Evolutionary conservation across 2,113 vertebrate genomes (phyloP).

Genomic region (Orycteropus afer): DNA sequence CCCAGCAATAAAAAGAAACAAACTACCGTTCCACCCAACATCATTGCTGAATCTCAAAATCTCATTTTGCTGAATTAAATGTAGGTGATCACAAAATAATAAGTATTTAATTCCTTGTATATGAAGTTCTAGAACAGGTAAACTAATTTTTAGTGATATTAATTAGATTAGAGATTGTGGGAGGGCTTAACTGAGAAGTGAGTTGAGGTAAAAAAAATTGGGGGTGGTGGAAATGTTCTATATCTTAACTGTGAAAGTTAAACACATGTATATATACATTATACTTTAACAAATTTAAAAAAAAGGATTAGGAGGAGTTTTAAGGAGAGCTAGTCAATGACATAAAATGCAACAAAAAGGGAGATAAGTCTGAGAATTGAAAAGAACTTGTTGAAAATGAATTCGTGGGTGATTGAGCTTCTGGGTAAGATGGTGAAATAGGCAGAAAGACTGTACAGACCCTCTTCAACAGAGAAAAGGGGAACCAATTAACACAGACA

Average conservation of each 20-base stretch:
- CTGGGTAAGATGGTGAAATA: too few species aligned
- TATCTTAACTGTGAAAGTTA: background rate
- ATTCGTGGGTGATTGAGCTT: background rate
- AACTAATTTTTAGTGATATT: background rate
- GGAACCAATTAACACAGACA: too few species aligned
- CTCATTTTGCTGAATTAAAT: background rate
- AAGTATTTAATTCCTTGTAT: background rate
- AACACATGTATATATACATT: background rate
- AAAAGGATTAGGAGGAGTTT: background rate
- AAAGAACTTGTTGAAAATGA: background rate
- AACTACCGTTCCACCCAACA: background rate
- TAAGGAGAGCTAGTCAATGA: background rate
- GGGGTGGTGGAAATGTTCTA: background rate
- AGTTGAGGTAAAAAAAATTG: background rate
- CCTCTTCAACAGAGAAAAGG: too few species aligned
- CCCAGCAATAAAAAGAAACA: background rate
- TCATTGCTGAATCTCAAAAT: background rate
- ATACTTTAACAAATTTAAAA: background rate
- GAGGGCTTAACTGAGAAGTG: background rate
- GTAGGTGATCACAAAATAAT: background rate
- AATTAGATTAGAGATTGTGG: background rate
- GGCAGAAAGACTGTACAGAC: too few species aligned
- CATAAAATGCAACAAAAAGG: background rate
- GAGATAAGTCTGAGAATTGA: background rate
- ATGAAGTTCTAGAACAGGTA: background rate